Conservation (phyloP, 2,113 vertebrate genomes). For the Dipodomys ordii region DNA sequence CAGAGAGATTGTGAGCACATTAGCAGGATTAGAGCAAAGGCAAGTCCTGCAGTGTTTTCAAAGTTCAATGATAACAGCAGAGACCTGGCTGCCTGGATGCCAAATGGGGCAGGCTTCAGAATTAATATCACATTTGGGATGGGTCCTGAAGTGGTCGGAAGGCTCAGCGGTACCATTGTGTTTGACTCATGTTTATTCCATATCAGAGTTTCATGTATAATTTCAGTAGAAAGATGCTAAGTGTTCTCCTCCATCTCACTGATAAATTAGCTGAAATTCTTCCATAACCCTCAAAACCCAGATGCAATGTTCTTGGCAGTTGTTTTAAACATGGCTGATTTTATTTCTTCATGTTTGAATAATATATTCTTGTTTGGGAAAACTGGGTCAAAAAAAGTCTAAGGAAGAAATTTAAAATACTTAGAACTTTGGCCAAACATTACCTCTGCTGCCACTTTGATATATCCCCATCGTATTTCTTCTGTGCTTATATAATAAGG, state of each 20-base stretch:
- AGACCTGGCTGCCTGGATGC: neutral
- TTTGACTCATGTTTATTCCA: neutral
- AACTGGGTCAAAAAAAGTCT: slow-evolving; percentile 28
- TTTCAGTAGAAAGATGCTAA: neutral
- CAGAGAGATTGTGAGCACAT: slow-evolving; percentile 64
- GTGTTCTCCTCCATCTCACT: neutral
- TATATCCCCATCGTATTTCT: neutral
- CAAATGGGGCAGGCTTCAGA: neutral
- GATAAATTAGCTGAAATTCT: slow-evolving; percentile 39
- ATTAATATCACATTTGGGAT: slow-evolving; percentile 29
- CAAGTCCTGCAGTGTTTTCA: neutral
- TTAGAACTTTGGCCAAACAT: neutral
- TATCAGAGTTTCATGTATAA: slow-evolving; percentile 1
- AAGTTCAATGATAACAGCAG: slow-evolving; percentile 17
- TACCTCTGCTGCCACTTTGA: neutral
- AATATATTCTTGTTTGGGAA: slow-evolving; percentile 18
- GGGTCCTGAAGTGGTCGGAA: neutral
- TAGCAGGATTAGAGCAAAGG: slow-evolving; percentile 67
- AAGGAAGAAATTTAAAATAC: slow-evolving; percentile 27
- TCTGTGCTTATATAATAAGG: neutral
- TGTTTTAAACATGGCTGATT: slow-evolving; percentile 11
- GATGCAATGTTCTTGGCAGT: slow-evolving; percentile 9
- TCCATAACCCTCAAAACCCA: neutral
- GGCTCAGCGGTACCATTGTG: slow-evolving; percentile 12
- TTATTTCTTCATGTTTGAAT: slow-evolving; percentile 37